A percentile compares a stretch with the other conserved stretches of the same genome.
phyloP scores from a whole-genome alignment of 2,888 invertebrate genomes.

The Ypsolopha scabrella region DNA sequence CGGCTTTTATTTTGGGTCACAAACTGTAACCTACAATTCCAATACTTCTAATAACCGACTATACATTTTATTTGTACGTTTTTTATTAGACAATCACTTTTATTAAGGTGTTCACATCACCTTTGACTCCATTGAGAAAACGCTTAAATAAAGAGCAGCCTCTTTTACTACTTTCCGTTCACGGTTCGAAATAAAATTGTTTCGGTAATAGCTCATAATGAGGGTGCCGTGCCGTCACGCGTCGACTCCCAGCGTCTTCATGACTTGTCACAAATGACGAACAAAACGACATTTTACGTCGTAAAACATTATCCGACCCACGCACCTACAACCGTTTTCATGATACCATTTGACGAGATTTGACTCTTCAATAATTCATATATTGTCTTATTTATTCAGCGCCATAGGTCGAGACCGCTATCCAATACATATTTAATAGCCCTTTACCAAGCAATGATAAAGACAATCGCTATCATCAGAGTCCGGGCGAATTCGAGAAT shows the following conservation, averaged over 20 bases:
- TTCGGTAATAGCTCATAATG: constrained; percentile 25
- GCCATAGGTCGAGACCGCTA: constrained; percentile 17
- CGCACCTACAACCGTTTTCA: not conserved
- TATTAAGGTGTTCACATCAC: too few relatives aligned
- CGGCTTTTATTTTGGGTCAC: too few relatives aligned
- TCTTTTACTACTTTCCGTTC: too few relatives aligned
- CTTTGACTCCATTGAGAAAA: too few relatives aligned
- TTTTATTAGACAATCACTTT: too few relatives aligned
- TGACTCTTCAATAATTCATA: constrained; percentile 31
- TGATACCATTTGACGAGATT: constrained; percentile 1
- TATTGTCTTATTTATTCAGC: constrained; percentile 21
- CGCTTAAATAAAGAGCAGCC: too few relatives aligned
- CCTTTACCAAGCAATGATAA: constrained; percentile 22
- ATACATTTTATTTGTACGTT: too few relatives aligned
- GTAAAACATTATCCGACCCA: not conserved
- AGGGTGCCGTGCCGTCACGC: constrained; percentile 19
- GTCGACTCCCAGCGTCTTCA: constrained; percentile 6
- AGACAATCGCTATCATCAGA: constrained; percentile 25
- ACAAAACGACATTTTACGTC: not conserved
- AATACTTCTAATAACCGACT: too few relatives aligned
- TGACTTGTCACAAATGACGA: not conserved
- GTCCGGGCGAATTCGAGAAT: constrained; percentile 18
- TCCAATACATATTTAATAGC: constrained; percentile 43
- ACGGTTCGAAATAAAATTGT: constrained; percentile 19
- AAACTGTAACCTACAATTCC: too few relatives aligned